Base-by-base conservation (phyloP, 2,113 vertebrate species). In the Caracal caracal region DNA sequence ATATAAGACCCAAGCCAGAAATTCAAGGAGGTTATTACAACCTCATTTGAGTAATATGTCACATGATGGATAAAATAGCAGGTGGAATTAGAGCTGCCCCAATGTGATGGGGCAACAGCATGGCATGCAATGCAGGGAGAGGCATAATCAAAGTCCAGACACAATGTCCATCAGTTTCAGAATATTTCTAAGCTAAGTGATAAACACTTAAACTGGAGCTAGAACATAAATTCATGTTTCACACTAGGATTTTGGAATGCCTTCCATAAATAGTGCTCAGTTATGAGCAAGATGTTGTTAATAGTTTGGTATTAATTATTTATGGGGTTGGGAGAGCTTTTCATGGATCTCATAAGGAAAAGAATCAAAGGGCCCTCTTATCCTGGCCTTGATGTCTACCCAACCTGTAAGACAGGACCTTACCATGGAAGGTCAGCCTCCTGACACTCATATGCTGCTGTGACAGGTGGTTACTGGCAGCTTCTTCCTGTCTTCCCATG, bases 91-190 rank as follows among this genome's bases (percentile, higher is more conserved):
- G 82, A 83, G 24, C 0, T 63, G 10, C 15, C 12, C 15, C 35
- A 40, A 78, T 0, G 1, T 81, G 3, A 13, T 15, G 70, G 12
- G 24, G 4, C 10, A 76, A 59, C 33, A 20, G 3, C 8, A 20
- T 33, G 15, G 4, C 20, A 24, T 15, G 22, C 24, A 17, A 10
- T n/a, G 1, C 3, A 33, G 43, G 5, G 2, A 65, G 5, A 26
- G 49, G 35, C 24, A 51, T 2, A 33, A 65, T 30, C 20, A 30
- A 85, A 56, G 37, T 24, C 20, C 40, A 61, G 16, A 75, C 66
- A 49, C 13, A 79, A 33, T 37, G 10, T 79, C 17, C 26, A 33
- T 66, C 13, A 49, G 4, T 12, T 79, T 33, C 19, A 65, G 20
- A 30, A 1, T 37, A 17, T 65, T 56, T 35, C 43, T 59, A 80